Conservation (phyloP, 2,797 vertebrate species). For the Clarias fuscus region DNA sequence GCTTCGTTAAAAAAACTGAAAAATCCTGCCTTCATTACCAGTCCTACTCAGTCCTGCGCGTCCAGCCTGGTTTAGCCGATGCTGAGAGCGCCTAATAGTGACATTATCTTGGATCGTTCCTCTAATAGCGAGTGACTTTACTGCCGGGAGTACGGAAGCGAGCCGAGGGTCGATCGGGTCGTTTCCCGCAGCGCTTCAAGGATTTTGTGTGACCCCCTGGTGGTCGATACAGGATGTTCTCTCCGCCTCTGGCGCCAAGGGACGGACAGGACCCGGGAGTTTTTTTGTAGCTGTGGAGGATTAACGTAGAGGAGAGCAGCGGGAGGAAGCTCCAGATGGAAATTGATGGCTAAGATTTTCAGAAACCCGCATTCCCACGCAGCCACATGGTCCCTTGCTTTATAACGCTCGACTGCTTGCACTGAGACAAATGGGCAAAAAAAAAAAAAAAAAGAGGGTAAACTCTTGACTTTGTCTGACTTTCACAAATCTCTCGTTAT, state of each 20-base stretch:
- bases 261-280: not conserved
- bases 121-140: conserved; percentile 38
- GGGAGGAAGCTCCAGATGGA: conserved; percentile 45
- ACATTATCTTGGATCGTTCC: conserved; percentile 13
- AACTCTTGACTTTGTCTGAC: conserved; percentile 44
- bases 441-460: not conserved
- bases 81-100: conserved; percentile 16
- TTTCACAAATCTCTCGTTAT: conserved; percentile 27
- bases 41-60: conserved; percentile 10
- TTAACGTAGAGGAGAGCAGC: conserved; percentile 35
- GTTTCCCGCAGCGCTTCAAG: conserved; percentile 7
- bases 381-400: conserved; percentile 12
- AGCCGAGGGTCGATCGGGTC: conserved; percentile 1
- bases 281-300: conserved; percentile 29
- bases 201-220: not conserved
- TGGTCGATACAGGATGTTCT: conserved; percentile 13
- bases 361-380: conserved; percentile 15
- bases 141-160: not conserved
- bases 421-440: not conserved
- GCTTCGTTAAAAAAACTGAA: conserved; percentile 35
- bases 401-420: not conserved
- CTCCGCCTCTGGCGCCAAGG: not conserved
- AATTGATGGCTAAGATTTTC: conserved; percentile 36
- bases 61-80: conserved; percentile 6
- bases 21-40: conserved; percentile 28